Percentiles rank a stretch among this genome's conserved stretches.
These are phyloP conservation scores for Calephelis virginiensis DNA, from an alignment of 1,140 invertebrate genomes.

Conservation along the genomic window DNA sequence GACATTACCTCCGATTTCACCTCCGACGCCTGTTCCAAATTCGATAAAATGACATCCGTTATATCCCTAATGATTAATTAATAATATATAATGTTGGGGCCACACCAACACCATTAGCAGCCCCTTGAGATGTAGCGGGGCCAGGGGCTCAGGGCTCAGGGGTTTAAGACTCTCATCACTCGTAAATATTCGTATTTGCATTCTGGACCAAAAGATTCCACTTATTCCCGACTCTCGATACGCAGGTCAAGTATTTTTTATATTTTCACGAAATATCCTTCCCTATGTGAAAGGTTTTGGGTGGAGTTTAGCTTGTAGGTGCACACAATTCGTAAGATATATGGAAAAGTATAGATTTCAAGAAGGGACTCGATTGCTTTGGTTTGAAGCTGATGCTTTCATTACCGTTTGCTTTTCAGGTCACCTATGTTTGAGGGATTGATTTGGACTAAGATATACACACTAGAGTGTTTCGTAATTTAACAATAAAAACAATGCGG, in stretches of 20 bases:
- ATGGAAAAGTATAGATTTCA: conserved; percentile 26
- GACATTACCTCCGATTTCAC: too few relatives aligned
- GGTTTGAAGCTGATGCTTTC: conserved; percentile 28
- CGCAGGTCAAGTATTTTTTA: conserved; percentile 43
- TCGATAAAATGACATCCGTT: neutral
- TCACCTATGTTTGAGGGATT: conserved; percentile 11
- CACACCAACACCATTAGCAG: conserved; percentile 59
- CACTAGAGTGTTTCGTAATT: neutral
- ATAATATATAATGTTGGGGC: conserved; percentile 3
- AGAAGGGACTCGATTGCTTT: conserved; percentile 27
- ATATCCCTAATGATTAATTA: too few relatives aligned
- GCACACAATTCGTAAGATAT: conserved; percentile 21
- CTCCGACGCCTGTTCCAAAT: too few relatives aligned
- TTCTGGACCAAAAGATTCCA: conserved; percentile 54
- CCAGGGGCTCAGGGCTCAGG: too few relatives aligned
- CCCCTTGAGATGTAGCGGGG: conserved; percentile 48
- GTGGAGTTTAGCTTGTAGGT: conserved; percentile 13
- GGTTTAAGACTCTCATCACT: conserved; percentile 48
- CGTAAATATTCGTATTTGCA: conserved; percentile 72
- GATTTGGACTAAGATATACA: conserved; percentile 12
- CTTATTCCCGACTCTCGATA: conserved; percentile 50
- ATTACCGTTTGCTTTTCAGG: conserved; percentile 34
- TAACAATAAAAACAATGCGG: neutral
- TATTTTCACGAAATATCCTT: conserved; percentile 20
- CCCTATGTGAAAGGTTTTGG: conserved; percentile 20